Conservation (phyloP, 1,140 invertebrate species). For the Diploscapter pachys region DNA sequence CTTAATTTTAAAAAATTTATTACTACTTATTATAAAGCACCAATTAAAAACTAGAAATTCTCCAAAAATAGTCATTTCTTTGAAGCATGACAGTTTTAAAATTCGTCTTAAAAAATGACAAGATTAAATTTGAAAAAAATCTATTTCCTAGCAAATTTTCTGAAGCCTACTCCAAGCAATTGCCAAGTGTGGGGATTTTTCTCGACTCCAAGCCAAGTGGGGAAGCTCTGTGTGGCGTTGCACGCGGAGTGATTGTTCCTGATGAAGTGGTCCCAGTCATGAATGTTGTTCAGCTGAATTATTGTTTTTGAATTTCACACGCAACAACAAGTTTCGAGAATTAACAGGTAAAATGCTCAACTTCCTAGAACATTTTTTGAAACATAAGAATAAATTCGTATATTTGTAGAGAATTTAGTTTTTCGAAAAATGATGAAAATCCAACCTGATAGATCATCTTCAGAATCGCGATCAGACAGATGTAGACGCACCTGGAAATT, state of each 20-base stretch:
- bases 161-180: conserved; percentile 9
- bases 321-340: conserved; percentile 5
- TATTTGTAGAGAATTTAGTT: neutral
- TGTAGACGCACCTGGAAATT: conserved; percentile 35
- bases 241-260: conserved; percentile 5
- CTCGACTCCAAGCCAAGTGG: conserved; percentile 42
- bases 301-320: conserved; percentile 5
- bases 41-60: no score
- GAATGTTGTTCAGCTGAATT: conserved; percentile 32
- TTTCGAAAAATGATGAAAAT: conserved; percentile 12
- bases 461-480: conserved; percentile 42
- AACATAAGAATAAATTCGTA: neutral
- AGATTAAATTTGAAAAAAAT: neutral
- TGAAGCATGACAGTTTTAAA: no score
- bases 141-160: neutral
- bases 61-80: no score
- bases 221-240: conserved; percentile 29
- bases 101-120: no score
- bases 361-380: neutral
- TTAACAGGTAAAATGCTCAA: conserved; percentile 6
- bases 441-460: conserved; percentile 41
- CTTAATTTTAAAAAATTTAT: conserved; percentile 28
- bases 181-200: conserved; percentile 28
- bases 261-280: neutral
- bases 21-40: conserved; percentile 1